A percentile compares a stretch with the other conserved stretches of the same genome.
Evolutionary conservation across 2,888 invertebrate genomes (phyloP).

Genomic region (Drosophila peninsularis): DNA sequence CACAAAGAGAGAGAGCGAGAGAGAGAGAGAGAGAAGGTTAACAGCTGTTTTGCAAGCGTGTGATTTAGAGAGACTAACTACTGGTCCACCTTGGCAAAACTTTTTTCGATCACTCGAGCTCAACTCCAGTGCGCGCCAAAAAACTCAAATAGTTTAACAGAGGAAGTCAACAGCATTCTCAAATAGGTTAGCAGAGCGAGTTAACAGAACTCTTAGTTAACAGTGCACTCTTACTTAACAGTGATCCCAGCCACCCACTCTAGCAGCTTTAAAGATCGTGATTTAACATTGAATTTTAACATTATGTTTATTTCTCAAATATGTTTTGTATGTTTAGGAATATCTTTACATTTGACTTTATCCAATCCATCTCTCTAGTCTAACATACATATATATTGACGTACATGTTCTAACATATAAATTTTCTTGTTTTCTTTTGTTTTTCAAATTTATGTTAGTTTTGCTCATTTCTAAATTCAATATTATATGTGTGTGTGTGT

Average conservation of each 20-base stretch:
- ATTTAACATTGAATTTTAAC: conserved; percentile 53
- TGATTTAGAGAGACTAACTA: not conserved
- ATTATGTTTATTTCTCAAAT: conserved; percentile 55
- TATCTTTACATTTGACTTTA: conserved; percentile 60
- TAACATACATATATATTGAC: conserved; percentile 27
- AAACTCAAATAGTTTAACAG: not conserved
- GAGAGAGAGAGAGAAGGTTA: not conserved
- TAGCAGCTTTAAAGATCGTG: conserved; percentile 17
- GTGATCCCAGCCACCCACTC: too few relatives aligned
- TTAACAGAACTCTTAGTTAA: not conserved
- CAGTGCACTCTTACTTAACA: too few relatives aligned
- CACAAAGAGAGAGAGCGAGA: not conserved
- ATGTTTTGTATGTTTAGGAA: conserved; percentile 53
- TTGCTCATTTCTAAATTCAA: conserved; percentile 24
- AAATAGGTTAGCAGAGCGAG: too few relatives aligned
- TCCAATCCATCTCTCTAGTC: conserved; percentile 17
- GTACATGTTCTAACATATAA: conserved; percentile 51
- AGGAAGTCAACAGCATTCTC: too few relatives aligned
- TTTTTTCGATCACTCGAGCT: not conserved
- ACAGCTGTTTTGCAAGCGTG: conserved; percentile 34
- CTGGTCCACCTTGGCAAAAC: not conserved
- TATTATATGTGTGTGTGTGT: conserved; percentile 34
- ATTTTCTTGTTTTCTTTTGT: conserved; percentile 11
- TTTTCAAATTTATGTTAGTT: conserved; percentile 28
- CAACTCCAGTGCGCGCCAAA: not conserved